A percentile compares a stretch with the other conserved stretches of the same genome.
Evolutionary conservation across 2,888 invertebrate genomes (phyloP).

Genomic region (Copidosoma aretas): DNA sequence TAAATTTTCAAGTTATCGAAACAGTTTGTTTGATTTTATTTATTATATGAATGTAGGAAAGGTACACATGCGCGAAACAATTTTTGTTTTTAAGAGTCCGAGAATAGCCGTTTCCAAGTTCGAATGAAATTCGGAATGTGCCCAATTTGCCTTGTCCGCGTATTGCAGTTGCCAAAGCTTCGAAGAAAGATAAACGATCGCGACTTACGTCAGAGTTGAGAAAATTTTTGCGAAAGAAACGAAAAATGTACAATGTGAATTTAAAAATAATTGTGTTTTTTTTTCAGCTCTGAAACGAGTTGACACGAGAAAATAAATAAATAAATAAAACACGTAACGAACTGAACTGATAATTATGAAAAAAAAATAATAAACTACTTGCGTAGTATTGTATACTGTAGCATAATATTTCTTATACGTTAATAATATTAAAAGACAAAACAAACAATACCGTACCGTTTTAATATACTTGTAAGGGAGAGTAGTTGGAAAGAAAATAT

Average conservation of each 20-base stretch:
- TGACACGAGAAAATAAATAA: background rate
- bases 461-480: constrained; percentile 15
- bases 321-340: background rate
- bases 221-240: background rate
- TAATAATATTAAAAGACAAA: background rate
- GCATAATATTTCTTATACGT: constrained; percentile 20
- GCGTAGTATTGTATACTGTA: constrained; percentile 19
- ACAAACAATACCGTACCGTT: constrained; percentile 20
- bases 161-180: constrained; percentile 36
- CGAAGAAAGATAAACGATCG: constrained; percentile 17
- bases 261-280: background rate
- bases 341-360: constrained; percentile 27
- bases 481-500: background rate
- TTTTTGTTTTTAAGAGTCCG: no score
- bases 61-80: no score
- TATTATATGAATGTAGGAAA: background rate
- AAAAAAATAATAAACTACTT: background rate
- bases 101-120: no score
- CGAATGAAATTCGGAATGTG: no score
- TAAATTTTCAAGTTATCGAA: constrained; percentile 3
- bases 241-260: background rate
- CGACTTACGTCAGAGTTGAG: constrained; percentile 15
- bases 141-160: constrained; percentile 29
- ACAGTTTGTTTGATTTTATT: background rate
- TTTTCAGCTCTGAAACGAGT: constrained; percentile 12